Conservation (phyloP, 1,140 invertebrate species). For the Caenorhabditis remanei region DNA sequence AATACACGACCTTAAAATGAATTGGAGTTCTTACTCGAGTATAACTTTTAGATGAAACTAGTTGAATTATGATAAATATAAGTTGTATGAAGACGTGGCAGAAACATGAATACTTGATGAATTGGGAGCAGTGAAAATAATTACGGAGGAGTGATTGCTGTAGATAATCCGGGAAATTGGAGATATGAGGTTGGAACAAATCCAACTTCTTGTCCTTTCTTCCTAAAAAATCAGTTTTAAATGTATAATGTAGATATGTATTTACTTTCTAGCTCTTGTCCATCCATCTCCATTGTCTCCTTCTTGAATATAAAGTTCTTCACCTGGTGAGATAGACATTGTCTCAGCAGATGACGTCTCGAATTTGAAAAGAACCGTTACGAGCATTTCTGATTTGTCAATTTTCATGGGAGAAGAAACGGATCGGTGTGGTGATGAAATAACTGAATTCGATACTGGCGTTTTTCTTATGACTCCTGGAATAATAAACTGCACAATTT, state of each 20-base stretch:
- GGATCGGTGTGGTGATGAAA: neutral
- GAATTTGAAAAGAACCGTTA: slow-evolving; percentile 30
- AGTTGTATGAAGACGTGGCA: neutral
- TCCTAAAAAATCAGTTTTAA: neutral
- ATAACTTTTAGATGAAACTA: slow-evolving; percentile 13
- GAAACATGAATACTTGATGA: neutral
- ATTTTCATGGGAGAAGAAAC: slow-evolving; percentile 22
- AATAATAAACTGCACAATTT: neutral
- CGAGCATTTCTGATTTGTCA: neutral
- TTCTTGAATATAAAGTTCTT: slow-evolving; percentile 1
- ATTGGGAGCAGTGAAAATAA: neutral
- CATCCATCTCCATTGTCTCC: slow-evolving; percentile 26
- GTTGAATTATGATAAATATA: slow-evolving; percentile 45
- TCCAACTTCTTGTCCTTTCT: neutral
- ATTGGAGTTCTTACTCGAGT: slow-evolving; percentile 3
- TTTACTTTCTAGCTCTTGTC: slow-evolving; percentile 30
- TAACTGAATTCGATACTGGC: neutral
- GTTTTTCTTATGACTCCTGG: neutral
- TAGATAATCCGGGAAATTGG: neutral
- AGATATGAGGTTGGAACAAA: slow-evolving; percentile 38
- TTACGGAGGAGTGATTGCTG: neutral
- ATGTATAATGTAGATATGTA: neutral
- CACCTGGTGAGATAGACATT: neutral
- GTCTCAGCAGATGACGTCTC: neutral
- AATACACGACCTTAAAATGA: neutral